A percentile compares a stretch with the other conserved stretches of the same genome.
Conservation (phyloP, 2,113 vertebrate species). For the Labrus mixtus region DNA sequence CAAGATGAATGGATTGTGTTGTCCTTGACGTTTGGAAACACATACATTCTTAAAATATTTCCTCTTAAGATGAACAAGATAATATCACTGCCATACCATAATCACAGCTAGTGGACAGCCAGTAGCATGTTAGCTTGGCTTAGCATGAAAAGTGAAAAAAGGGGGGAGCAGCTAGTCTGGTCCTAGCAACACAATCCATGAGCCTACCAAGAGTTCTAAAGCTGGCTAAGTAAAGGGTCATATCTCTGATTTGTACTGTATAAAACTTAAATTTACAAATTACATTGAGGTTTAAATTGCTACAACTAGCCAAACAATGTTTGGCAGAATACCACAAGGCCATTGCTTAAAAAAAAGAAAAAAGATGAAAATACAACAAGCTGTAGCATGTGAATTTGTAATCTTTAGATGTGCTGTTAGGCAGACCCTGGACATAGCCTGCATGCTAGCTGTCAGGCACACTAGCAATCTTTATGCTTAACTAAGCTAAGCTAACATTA, state of each 20-base stretch:
- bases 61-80: background rate
- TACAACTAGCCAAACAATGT: background rate
- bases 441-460: background rate
- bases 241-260: background rate
- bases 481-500: too few relatives aligned
- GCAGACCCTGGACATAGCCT: background rate
- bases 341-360: background rate
- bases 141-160: background rate
- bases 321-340: background rate
- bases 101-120: background rate
- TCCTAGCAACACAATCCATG: background rate
- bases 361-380: background rate
- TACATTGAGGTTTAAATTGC: background rate
- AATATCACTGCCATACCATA: background rate
- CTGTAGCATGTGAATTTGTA: background rate
- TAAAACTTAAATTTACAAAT: too few relatives aligned
- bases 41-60: background rate
- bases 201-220: background rate
- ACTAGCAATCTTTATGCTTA: too few relatives aligned
- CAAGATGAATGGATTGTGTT: background rate
- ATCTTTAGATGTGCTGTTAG: background rate
- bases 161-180: too few relatives aligned
- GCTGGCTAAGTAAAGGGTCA: background rate
- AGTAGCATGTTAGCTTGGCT: background rate
- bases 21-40: background rate